A percentile compares a stretch with the other conserved stretches of the same genome.
phyloP scores from a whole-genome alignment of 2,113 vertebrate genomes.

The Merops nubicus region DNA sequence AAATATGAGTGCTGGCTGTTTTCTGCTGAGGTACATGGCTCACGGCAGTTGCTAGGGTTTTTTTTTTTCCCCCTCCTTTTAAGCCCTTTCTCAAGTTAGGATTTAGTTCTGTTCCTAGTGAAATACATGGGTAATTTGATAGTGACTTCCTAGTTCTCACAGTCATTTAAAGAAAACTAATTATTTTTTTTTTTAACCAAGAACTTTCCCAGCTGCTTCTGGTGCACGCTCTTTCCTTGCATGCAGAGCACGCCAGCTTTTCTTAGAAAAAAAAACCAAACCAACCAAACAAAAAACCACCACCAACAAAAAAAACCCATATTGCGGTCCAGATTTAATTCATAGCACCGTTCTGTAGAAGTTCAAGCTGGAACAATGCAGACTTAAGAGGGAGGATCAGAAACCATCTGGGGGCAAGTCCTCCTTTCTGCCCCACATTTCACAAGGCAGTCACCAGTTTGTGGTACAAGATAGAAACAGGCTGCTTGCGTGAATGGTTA shows the following conservation, averaged over 20 bases:
- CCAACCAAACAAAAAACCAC: too few relatives aligned
- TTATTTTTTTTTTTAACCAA: not conserved
- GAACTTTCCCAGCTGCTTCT: not conserved
- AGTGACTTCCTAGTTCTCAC: not conserved
- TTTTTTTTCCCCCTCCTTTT: not conserved
- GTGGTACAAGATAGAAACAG: not conserved
- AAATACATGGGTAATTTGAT: not conserved
- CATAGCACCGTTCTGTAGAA: not conserved
- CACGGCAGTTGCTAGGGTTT: not conserved
- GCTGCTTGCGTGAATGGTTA: not conserved
- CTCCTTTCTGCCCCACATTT: not conserved
- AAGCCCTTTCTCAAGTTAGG: not conserved
- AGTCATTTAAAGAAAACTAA: not conserved
- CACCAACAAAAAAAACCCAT: too few relatives aligned
- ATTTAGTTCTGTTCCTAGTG: not conserved
- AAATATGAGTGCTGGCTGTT: not conserved
- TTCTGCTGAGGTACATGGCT: not conserved
- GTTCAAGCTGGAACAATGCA: not conserved
- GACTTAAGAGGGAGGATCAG: not conserved
- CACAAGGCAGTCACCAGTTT: not conserved
- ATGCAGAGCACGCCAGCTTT: not conserved
- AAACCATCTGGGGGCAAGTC: not conserved
- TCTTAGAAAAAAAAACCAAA: not conserved
- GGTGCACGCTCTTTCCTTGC: rapidly evolving
- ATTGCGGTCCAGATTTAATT: not conserved